A percentile compares a stretch with the other conserved stretches of the same genome.
Evolutionary conservation across 2,113 vertebrate species (phyloP).

Genomic region (Anser cygnoides): DNA sequence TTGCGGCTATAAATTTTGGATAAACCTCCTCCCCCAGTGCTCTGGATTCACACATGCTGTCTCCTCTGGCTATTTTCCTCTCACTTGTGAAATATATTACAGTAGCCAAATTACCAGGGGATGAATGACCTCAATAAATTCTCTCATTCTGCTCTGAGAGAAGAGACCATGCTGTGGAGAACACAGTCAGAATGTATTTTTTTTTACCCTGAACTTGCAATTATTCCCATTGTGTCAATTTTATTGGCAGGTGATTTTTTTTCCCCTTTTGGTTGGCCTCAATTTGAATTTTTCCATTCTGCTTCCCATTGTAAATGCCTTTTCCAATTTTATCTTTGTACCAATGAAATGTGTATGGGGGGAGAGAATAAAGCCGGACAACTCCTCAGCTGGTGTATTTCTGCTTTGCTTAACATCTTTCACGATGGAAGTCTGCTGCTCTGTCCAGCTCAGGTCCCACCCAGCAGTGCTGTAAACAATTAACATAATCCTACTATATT

Average conservation of each 20-base stretch:
- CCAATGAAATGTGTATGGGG: neutral
- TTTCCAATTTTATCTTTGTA: conserved; percentile 15
- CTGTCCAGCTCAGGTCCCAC: neutral
- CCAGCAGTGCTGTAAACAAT: neutral
- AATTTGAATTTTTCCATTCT: conserved; percentile 18
- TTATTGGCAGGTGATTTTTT: conserved; percentile 25
- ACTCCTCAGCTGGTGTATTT: neutral
- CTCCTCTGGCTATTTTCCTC: conserved; percentile 30
- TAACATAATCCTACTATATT: neutral
- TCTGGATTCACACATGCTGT: conserved; percentile 49
- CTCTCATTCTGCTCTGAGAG: conserved; percentile 17
- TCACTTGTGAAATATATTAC: conserved; percentile 63
- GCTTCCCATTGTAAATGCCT: neutral
- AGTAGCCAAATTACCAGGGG: conserved; percentile 56
- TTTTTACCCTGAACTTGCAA: neutral
- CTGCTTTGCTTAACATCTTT: neutral
- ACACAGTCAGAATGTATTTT: neutral
- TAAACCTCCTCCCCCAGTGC: conserved; percentile 6
- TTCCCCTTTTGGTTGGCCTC: neutral
- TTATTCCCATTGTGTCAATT: conserved; percentile 41
- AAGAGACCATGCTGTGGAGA: conserved; percentile 51
- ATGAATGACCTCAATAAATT: conserved; percentile 67
- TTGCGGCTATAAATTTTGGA: conserved; percentile 30
- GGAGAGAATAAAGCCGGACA: neutral
- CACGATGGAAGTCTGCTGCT: neutral